Conservation (phyloP, 1,140 invertebrate species). For the Hydropsyche tenuis region DNA sequence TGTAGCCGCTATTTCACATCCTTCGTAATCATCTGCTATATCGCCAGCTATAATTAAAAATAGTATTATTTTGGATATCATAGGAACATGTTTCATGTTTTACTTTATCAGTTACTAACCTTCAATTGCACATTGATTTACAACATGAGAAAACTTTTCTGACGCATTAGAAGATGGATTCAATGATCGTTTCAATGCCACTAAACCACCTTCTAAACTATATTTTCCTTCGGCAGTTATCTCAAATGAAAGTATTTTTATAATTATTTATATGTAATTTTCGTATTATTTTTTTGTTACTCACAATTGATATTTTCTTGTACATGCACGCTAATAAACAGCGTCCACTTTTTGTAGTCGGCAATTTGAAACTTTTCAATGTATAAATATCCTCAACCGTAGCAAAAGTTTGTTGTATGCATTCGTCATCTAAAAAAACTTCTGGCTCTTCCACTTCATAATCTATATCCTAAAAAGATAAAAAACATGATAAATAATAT, state of each 20-base stretch:
- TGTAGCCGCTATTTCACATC: slow-evolving; percentile 42
- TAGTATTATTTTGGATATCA: not conserved
- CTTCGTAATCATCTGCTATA: slow-evolving; percentile 39
- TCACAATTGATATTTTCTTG: slow-evolving; percentile 43
- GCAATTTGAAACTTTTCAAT: slow-evolving; percentile 22
- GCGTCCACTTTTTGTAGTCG: slow-evolving; percentile 30
- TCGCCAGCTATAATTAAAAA: slow-evolving; percentile 35
- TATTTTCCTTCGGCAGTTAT: slow-evolving; percentile 39
- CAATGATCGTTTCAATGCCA: slow-evolving; percentile 1
- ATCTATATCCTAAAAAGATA: slow-evolving; percentile 2
- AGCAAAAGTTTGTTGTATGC: slow-evolving; percentile 29
- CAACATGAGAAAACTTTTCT: slow-evolving; percentile 15
- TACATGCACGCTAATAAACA: slow-evolving; percentile 46
- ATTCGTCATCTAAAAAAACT: slow-evolving; percentile 33
- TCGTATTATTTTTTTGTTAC: not conserved
- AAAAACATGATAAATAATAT: not conserved
- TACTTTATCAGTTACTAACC: slow-evolving; percentile 15
- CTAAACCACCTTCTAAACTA: slow-evolving; percentile 27
- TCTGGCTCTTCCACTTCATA: slow-evolving; percentile 36
- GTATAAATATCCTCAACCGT: slow-evolving; percentile 33
- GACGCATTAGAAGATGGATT: slow-evolving; percentile 22
- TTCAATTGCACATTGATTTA: slow-evolving; percentile 37
- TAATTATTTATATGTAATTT: not conserved
- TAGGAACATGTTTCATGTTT: not conserved
- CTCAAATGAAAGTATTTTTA: slow-evolving; percentile 1